Percentiles rank a stretch among this genome's conserved stretches.
Conservation (phyloP, 2,113 vertebrate genomes). For the Tiliqua scincoides region DNA sequence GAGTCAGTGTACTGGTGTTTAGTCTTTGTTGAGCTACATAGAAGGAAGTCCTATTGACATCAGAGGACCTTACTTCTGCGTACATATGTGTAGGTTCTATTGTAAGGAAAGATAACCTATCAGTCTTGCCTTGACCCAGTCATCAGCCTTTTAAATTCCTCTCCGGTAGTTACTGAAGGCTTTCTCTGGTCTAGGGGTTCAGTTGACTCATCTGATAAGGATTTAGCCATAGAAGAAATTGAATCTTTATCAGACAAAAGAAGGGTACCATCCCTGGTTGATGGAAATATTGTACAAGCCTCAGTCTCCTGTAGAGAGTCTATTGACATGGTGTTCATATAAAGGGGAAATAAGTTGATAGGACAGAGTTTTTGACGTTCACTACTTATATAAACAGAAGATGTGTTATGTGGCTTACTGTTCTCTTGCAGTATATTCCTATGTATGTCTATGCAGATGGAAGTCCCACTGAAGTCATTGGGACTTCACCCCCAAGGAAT, state of each 20-base stretch:
- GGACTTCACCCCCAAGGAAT: too few species aligned
- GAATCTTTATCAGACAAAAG: conserved; percentile 10
- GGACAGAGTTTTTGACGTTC: background rate
- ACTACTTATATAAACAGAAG: too few species aligned
- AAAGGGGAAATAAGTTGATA: background rate
- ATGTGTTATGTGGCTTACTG: background rate
- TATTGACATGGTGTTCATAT: background rate
- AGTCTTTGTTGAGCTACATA: background rate
- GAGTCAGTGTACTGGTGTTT: background rate
- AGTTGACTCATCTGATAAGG: background rate
- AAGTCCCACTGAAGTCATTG: background rate
- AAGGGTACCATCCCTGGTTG: background rate
- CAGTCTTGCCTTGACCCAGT: background rate
- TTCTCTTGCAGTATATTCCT: background rate
- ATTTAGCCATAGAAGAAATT: conserved; percentile 7
- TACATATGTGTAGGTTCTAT: background rate
- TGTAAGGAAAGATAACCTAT: background rate
- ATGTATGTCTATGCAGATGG: too few species aligned
- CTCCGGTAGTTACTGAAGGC: background rate
- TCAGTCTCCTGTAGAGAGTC: background rate
- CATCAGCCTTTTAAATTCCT: background rate
- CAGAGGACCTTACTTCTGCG: background rate
- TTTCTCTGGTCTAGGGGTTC: background rate
- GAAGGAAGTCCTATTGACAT: background rate
- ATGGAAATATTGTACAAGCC: background rate